Conservation (phyloP, 2,113 vertebrate species). For the Neodon shergylaensis region DNA sequence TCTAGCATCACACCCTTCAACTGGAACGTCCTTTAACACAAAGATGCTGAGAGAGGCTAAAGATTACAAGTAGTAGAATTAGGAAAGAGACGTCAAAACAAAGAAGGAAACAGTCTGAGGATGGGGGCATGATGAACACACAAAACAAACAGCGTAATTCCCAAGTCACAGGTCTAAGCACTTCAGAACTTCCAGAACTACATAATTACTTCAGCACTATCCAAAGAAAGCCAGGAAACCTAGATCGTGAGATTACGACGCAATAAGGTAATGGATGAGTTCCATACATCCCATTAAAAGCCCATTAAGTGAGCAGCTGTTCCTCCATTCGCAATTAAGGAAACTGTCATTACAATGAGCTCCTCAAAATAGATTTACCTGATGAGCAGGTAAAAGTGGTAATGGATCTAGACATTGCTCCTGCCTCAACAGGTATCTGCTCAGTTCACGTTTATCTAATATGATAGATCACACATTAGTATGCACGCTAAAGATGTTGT, state of each 20-base stretch:
- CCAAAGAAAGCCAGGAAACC: slow-evolving; percentile 43
- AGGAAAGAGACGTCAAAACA: background rate
- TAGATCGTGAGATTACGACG: slow-evolving; percentile 31
- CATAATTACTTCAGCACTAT: slow-evolving; percentile 45
- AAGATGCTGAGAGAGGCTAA: slow-evolving; percentile 31
- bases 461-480: slow-evolving; percentile 24
- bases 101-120: background rate
- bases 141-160: background rate
- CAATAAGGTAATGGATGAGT: slow-evolving; percentile 34
- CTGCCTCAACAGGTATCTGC: background rate
- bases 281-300: slow-evolving; percentile 62
- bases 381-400: slow-evolving; percentile 11
- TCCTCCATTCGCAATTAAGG: slow-evolving; percentile 51
- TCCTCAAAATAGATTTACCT: slow-evolving; percentile 27
- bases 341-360: slow-evolving; percentile 25
- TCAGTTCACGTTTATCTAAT: slow-evolving; percentile 17
- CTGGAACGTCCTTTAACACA: slow-evolving; percentile 7
- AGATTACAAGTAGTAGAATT: background rate
- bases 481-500: background rate
- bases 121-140: background rate
- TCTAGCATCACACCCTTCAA: background rate
- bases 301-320: slow-evolving; percentile 53
- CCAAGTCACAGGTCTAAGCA: slow-evolving; percentile 5
- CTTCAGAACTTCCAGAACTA: slow-evolving; percentile 20
- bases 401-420: background rate